These are phyloP conservation scores for Saccostrea glomerata DNA, from an alignment of 1,140 invertebrate species.

Conservation along the genomic window DNA sequence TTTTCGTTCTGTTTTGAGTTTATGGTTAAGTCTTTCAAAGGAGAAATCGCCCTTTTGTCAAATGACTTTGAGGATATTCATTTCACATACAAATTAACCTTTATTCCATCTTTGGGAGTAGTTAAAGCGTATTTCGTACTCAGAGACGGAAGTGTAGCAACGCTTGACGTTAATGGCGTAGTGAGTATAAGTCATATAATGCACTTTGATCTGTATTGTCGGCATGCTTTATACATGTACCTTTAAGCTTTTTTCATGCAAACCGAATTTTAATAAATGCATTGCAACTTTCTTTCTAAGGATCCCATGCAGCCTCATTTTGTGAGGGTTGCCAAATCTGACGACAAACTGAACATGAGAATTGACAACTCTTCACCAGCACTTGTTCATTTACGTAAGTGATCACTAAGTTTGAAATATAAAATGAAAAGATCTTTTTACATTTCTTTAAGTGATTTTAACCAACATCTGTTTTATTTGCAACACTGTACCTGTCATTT, in stretches of 20 bases:
- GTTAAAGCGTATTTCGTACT: conserved; percentile 51
- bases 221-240: too few species aligned
- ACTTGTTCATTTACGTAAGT: conserved; percentile 35
- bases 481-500: background rate
- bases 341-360: conserved; percentile 35
- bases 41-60: conserved; percentile 54
- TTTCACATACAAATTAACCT: conserved; percentile 56
- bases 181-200: conserved; percentile 40
- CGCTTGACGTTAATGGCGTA: conserved; percentile 44
- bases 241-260: too few species aligned
- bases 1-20: conserved; percentile 57
- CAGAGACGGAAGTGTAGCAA: conserved; percentile 19
- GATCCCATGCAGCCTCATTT: conserved; percentile 42
- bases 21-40: conserved; percentile 47
- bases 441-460: background rate
- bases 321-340: conserved; percentile 44
- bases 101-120: conserved; percentile 37
- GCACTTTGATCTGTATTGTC: background rate
- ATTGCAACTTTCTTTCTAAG: conserved; percentile 12
- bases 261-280: too few species aligned
- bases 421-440: background rate
- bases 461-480: too few species aligned
- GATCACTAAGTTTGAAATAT: background rate
- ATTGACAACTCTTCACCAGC: conserved; percentile 52
- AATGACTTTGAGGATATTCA: conserved; percentile 41